Evolutionary conservation across 2,797 vertebrate species (phyloP).

Genomic region (Podarcis lilfordi): DNA sequence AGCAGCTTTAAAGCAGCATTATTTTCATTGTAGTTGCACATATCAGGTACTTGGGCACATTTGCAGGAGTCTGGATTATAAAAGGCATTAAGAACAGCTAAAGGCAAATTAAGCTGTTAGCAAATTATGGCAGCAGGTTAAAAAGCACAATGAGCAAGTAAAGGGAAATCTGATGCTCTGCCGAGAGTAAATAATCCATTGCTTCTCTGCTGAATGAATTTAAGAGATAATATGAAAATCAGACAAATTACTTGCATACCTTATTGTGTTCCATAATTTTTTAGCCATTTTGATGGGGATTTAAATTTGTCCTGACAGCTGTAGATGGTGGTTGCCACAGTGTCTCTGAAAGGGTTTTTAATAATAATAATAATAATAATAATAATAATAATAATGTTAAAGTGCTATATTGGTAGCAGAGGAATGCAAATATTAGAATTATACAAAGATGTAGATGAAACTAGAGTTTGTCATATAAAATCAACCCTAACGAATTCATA

Average conservation of each 20-base stretch:
- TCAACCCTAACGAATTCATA: neutral
- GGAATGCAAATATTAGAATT: neutral
- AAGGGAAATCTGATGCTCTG: slow-evolving; percentile 23
- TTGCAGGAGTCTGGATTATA: neutral
- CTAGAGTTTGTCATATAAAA: neutral
- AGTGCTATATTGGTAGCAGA: neutral
- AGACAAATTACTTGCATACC: neutral
- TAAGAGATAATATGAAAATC: rapidly evolving
- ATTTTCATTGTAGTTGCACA: slow-evolving; percentile 14
- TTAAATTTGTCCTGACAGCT: neutral
- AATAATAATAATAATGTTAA: too few species aligned
- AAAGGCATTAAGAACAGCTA: slow-evolving; percentile 11
- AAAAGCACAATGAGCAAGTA: slow-evolving; percentile 21
- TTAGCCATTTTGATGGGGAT: slow-evolving; percentile 29
- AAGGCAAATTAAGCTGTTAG: slow-evolving; percentile 36
- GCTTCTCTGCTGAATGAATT: neutral
- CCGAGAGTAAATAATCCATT: slow-evolving; percentile 43
- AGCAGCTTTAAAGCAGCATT: slow-evolving; percentile 26
- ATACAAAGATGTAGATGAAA: neutral
- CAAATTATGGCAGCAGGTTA: neutral
- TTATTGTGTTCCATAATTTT: neutral
- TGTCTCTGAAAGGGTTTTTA: neutral
- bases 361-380: neutral
- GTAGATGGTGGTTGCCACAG: neutral
- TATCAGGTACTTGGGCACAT: slow-evolving; percentile 15